Base-by-base conservation (phyloP, 2,113 vertebrate species). In the Phodopus roborovskii region DNA sequence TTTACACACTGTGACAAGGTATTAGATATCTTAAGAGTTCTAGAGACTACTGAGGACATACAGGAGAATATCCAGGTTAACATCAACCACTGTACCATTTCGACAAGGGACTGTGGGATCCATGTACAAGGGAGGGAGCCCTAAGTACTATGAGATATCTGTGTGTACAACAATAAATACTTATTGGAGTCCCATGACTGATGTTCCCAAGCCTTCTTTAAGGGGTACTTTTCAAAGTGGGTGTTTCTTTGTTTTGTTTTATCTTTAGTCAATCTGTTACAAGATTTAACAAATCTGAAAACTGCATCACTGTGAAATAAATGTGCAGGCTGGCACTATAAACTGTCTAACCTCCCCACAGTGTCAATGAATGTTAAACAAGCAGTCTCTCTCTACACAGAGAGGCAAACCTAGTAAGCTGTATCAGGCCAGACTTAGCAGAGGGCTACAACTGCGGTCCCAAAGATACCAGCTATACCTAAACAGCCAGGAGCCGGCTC, bases 291-390 rank as follows among this genome's bases (percentile, higher is more conserved):
- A 78, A 90, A 85, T 68, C 79, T 94, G 48, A 95, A 92, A 86
- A 90, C 92, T 79, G 60, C 28, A 94, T 92, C 64, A 68, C 71
- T n/a, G 33, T 39, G 28, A 88, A 90, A 84, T 83, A 92, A 90
- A 84, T 83, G 30, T 90, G 78, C 96, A 97, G 88, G 50, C 68
- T 89, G 15, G 20, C 74, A 93, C 73, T 92, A 83, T 50, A 85
- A 96, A 90, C 66, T 58, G 45, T 68, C n/a, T 94, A 91, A 94
- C 92, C 8, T 58, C 78, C 93, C 71, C 70, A 70, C 1, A 26
- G 15, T 3, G 12, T 50, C 86, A 74, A 83, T 28, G 42, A 86
- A 78, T 71, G 33, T 64, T 91, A 64, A 91, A 53, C 22, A 56
- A 50, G 36, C 45, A 71, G 9, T 68, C 75, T 71, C 39, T 39